Percentiles rank a stretch among this genome's conserved stretches.
These are phyloP conservation scores for Nemopilema nomurai DNA, from an alignment of 30 jellyfish, hydroid and myxozoan species.

Conservation along the genomic window DNA sequence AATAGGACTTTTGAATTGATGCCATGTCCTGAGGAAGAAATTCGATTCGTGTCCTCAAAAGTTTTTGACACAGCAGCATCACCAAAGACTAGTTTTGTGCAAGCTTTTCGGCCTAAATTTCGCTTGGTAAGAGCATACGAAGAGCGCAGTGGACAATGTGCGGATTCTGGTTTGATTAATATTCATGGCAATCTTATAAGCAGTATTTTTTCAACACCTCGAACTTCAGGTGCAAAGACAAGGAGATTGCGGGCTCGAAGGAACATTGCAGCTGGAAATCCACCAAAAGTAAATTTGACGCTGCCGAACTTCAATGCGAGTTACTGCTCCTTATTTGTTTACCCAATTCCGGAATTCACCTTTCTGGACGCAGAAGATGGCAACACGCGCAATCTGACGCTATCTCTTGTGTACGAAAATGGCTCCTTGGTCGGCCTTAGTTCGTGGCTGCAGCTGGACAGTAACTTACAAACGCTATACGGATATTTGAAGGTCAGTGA, in stretches of 20 bases:
- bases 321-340: constrained; percentile 50
- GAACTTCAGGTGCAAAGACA: background rate
- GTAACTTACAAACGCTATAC: constrained; percentile 53
- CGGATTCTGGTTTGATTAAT: background rate
- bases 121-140: constrained; percentile 1
- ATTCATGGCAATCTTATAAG: background rate
- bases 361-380: constrained; percentile 77
- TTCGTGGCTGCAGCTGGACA: constrained; percentile 89
- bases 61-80: background rate
- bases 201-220: background rate
- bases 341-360: constrained; percentile 33
- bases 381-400: constrained; percentile 44
- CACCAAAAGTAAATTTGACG: constrained; percentile 29
- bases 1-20: constrained; percentile 14
- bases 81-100: background rate
- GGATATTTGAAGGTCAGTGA: constrained; percentile 84
- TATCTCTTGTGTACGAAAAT: constrained; percentile 18
- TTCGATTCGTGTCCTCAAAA: background rate
- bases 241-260: constrained; percentile 20
- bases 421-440: constrained; percentile 22
- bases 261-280: background rate
- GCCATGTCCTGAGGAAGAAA: constrained; percentile 19
- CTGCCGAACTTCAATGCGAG: constrained; percentile 37
- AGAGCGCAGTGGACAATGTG: constrained; percentile 19
- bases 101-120: constrained; percentile 10